These are phyloP conservation scores for Lindbergichthys nudifrons DNA, from an alignment of 2,797 vertebrate genomes.

Conservation along the genomic window DNA sequence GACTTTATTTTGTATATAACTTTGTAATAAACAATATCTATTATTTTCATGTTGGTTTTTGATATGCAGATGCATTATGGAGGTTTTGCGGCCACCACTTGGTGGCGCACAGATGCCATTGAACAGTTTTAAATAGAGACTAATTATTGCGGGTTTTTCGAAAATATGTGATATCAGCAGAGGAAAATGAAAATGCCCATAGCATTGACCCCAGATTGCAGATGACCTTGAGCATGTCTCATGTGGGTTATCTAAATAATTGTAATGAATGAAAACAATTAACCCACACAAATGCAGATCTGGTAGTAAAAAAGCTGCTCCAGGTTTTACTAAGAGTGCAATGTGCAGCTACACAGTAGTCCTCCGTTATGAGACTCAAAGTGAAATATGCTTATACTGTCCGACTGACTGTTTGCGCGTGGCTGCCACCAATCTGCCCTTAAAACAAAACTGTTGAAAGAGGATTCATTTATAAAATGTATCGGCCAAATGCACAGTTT, in stretches of 20 bases:
- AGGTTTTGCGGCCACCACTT: slow-evolving; percentile 51
- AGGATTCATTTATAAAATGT: slow-evolving; percentile 44
- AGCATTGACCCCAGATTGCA: slow-evolving; percentile 6
- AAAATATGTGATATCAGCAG: background rate
- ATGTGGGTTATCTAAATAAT: slow-evolving; percentile 5
- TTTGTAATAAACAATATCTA: slow-evolving; percentile 64
- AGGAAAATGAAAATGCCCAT: background rate
- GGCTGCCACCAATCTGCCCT: slow-evolving; percentile 6
- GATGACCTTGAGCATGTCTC: background rate
- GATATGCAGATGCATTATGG: background rate
- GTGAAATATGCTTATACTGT: background rate
- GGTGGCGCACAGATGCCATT: slow-evolving; percentile 53
- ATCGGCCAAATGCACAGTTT: slow-evolving; percentile 54
- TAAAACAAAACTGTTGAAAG: slow-evolving; percentile 28
- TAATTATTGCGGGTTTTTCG: slow-evolving; percentile 6
- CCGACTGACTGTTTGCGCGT: background rate
- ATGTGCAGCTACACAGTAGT: background rate
- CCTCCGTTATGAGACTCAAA: background rate
- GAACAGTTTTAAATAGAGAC: background rate
- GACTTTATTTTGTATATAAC: slow-evolving; percentile 54
- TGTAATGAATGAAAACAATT: slow-evolving; percentile 9
- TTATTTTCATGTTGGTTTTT: background rate
- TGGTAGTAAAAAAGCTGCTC: background rate
- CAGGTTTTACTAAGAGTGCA: background rate
- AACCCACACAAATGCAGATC: background rate